Conservation (phyloP, 1,140 invertebrate genomes). For the Aphis gossypii region DNA sequence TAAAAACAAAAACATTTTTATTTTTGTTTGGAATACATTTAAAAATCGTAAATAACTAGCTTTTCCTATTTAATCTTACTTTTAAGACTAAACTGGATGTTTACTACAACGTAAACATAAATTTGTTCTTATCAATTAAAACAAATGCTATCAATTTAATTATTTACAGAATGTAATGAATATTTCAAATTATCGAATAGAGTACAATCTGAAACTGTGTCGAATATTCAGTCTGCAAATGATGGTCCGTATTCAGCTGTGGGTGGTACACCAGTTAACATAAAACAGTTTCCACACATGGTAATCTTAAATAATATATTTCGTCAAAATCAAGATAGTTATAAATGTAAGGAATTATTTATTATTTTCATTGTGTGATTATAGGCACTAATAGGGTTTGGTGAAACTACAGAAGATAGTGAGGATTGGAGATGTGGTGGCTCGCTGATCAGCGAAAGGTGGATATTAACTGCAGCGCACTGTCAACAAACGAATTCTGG, state of each 20-base stretch:
- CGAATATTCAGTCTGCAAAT: too few species aligned
- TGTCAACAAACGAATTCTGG: neutral
- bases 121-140: neutral
- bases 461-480: conserved; percentile 26
- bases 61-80: too few species aligned
- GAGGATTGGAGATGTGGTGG: neutral
- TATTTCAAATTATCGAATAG: neutral
- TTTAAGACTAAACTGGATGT: too few species aligned
- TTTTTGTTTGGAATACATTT: too few species aligned
- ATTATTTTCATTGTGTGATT: neutral
- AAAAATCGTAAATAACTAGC: too few species aligned
- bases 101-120: too few species aligned
- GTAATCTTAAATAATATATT: neutral
- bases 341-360: neutral
- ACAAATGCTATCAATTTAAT: neutral
- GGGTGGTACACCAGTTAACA: neutral
- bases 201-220: too few species aligned
- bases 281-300: conserved; percentile 25
- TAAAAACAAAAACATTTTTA: too few species aligned
- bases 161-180: neutral
- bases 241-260: neutral
- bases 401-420: neutral
- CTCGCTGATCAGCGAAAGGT: conserved; percentile 12
- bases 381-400: neutral
- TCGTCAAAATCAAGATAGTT: neutral